Evolutionary conservation across 1,140 invertebrate species (phyloP).

Genomic region (Lordiphosa stackelbergi): DNA sequence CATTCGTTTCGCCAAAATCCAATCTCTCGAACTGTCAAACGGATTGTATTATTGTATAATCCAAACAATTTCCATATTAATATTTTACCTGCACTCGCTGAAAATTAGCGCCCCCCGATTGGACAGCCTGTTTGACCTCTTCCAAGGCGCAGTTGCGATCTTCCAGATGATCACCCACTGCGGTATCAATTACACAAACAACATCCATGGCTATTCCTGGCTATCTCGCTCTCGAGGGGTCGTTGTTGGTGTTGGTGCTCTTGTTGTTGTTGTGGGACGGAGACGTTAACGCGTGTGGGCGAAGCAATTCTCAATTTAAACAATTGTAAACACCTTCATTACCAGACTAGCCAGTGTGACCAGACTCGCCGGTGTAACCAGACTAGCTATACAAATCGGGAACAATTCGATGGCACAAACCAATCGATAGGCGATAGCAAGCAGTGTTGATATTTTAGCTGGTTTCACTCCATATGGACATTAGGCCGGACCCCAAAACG

Average conservation of each 20-base stretch:
- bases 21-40: constrained; percentile 87
- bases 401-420: neutral
- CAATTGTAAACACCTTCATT: constrained; percentile 54
- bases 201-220: constrained; percentile 86
- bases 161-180: constrained; percentile 83
- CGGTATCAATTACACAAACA: constrained; percentile 92
- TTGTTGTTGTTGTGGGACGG: constrained; percentile 24
- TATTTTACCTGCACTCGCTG: constrained; percentile 87
- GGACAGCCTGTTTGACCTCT: constrained; percentile 89
- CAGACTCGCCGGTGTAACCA: no score
- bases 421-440: neutral
- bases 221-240: constrained; percentile 3
- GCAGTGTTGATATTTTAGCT: no score
- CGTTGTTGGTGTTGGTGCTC: constrained; percentile 3
- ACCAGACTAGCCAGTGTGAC: no score
- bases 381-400: no score
- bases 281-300: constrained; percentile 6
- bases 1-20: constrained; percentile 91
- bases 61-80: constrained; percentile 17
- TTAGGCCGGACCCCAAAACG: no score
- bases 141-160: constrained; percentile 89
- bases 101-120: constrained; percentile 86
- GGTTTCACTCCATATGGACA: no score
- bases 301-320: constrained; percentile 4
- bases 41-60: constrained; percentile 45